Base-by-base conservation (phyloP, 23 tunicate genomes). In the Aplidium turbinatum region DNA sequence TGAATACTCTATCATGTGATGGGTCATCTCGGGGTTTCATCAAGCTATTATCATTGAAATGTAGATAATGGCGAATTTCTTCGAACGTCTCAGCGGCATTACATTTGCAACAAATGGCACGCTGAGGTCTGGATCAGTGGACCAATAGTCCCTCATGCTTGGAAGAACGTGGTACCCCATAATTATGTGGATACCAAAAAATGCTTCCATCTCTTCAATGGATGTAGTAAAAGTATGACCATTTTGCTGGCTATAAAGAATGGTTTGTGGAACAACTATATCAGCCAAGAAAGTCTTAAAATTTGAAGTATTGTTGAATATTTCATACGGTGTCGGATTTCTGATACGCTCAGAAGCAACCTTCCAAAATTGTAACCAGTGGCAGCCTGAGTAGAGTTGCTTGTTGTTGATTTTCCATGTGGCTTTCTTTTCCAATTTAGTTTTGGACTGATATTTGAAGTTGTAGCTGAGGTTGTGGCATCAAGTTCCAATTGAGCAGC, bases 111-210 rank as follows among this genome's bases (percentile, higher is more conserved):
- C 19, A 21, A 11, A 65, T 2, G 72, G 72, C 24, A 65, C 72
- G 7, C 50, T 50, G 38, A 65, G 72, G 38, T 35, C 48, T 18
- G 72, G 51, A 16, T 65, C 72, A 65, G 30, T 65, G 7, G 72
- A 65, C 72, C 50, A 65, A 38, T 65, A 65, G 23, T 65, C 72
- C 3, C 50, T 16, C 3, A 65, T 35, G 5, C 26, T 4, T 65
- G 72, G 72, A 16, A 65, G 50, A 28, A 3, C 7, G 28, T 65
- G 72, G 27, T 65, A 65, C 50, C 72, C 72, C 72, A 65, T 65
- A 4, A 65, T 28, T 4, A 65, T 16, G 19, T 65, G 48, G 50
- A 65, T 36, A 7, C 50, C 72, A 35, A 65, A 65, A 65, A 65
- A 65, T 38, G 72, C 72, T 35, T 36, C 19, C 48, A 36, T 65